Evolutionary conservation across 1,140 invertebrate genomes (phyloP), one percentile per base, ranked within the genome.

Genomic region (Calliphora vicina): DNA sequence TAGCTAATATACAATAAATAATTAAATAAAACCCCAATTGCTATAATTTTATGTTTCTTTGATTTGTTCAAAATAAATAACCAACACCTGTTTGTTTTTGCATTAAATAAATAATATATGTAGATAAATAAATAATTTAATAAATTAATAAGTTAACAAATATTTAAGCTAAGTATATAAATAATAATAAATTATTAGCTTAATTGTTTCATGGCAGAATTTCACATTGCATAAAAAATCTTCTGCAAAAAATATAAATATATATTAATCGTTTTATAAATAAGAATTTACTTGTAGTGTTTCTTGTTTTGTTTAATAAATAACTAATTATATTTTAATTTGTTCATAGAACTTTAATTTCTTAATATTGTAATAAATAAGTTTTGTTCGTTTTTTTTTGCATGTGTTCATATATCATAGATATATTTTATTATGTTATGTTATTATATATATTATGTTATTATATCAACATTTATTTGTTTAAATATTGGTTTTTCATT

Each of bases 281-380:
- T 35, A 35, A 10, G 6, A 35, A 17, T 29, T 12, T 73, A 78
- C 74, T 43, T 43, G 23, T 12, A 13, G 23, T 43, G 8, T 78
- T 10, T 78, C 20, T 9, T 72, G 67, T 71, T 73, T 25, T 17
- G 26, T 74, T 74, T 13, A 20, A 29, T 29, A 74, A 74, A 35
- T 74, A 35, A 35, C 10, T 35, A 35, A 76, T 76, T n/a, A n/a
- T n/a, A 42, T 76, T 61, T 23, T 23, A 67, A 43, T 25, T 78
- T 42, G 74, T 78, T 78, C 74, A 78, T 78, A 78, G 74, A 78
- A 78, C 74, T 78, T 42, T 74, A 23, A 78, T 78, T 43, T 74
- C 26, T 26, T 17, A 17, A 15, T 76, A 35, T n/a, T 74, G 6
- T 35, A 17, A n/a, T 8, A 35, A 35, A 35, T 35, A 35, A n/a